Percentiles rank a stretch among this genome's conserved stretches.
These are phyloP conservation scores for Sinocyclocheilus rhinocerous DNA, from an alignment of 2,113 vertebrate species.

Conservation along the genomic window DNA sequence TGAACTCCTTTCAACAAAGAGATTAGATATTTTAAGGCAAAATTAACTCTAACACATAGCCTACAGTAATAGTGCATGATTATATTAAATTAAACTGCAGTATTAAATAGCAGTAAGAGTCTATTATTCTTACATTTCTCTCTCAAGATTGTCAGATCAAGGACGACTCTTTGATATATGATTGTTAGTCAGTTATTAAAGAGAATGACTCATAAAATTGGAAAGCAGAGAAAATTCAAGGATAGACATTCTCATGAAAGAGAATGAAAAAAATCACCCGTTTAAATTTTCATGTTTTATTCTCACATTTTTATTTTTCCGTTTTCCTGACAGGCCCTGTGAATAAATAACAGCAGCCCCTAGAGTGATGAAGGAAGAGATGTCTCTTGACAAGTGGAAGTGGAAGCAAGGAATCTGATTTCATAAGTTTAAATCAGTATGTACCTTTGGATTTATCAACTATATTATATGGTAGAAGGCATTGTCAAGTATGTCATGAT, in stretches of 20 bases:
- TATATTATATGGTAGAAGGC: too few species aligned
- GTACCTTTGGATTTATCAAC: not conserved
- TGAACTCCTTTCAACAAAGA: not conserved
- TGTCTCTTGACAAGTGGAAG: not conserved
- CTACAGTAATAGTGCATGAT: not conserved
- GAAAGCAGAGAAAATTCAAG: not conserved
- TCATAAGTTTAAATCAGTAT: not conserved
- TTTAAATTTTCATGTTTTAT: too few species aligned
- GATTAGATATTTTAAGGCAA: not conserved
- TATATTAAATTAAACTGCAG: not conserved
- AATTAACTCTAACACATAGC: not conserved
- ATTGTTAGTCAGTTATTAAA: not conserved
- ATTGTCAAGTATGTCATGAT: not conserved
- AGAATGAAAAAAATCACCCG: not conserved
- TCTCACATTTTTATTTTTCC: not conserved
- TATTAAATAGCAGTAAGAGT: not conserved
- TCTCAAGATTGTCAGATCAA: not conserved
- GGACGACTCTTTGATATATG: not conserved
- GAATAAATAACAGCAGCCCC: not conserved
- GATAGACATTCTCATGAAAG: not conserved
- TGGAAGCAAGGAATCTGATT: not conserved
- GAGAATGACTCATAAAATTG: not conserved
- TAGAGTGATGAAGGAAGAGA: not conserved
- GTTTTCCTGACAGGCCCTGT: not conserved
- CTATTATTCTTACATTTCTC: not conserved